Base-by-base conservation (phyloP, 2,797 vertebrate genomes). In the Gila robusta region DNA sequence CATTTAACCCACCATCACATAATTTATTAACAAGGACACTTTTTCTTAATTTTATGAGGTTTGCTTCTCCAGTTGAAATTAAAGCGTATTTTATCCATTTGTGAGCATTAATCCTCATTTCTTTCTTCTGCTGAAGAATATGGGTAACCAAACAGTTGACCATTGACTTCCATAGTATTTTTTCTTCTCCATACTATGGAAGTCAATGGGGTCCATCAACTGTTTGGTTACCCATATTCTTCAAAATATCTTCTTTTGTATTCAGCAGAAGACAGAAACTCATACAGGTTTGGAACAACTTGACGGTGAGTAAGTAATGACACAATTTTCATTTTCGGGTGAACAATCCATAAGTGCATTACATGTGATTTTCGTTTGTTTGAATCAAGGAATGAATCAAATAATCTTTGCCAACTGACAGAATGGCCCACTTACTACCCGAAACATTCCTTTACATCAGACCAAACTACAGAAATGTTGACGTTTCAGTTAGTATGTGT, bases 381-480 rank as follows among this genome's bases (percentile, higher is more conserved):
- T 41, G n/a, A 17, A 44, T 14, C 6, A 76, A 76, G 17, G n/a
- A 76, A 32, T 2, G 0, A 54, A 23, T 76, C 70, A 47, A 44
- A 71, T 44, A 6, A 6, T 47, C 32, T 23, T 21, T 52, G 26
- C 10, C 47, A 35, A 54, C 5, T n/a, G 35, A 78, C 32, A 39
- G 52, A 28, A 35, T 23, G 28, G 23, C 73, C 44, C 74, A 23
- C 35, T 62, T 62, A 41, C 76, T 5, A 3, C 23, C 54, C 23
- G 7, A 78, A 62, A 37, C 54, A 17, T 62, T 78, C 35, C 79
- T 79, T 59, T 23, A 79, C 35, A 76, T 56, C n/a, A 80, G 74
- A 56, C 32, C 52, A 26, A 74, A 26, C 47, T 62, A 66, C 67
- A 67, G 12, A 41, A 62, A 59, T 17, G 54, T 62, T 41, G 35